Evolutionary conservation across 2,797 vertebrate species (phyloP), one percentile per base, ranked within the genome.

Genomic region (Sebastes goodei): DNA sequence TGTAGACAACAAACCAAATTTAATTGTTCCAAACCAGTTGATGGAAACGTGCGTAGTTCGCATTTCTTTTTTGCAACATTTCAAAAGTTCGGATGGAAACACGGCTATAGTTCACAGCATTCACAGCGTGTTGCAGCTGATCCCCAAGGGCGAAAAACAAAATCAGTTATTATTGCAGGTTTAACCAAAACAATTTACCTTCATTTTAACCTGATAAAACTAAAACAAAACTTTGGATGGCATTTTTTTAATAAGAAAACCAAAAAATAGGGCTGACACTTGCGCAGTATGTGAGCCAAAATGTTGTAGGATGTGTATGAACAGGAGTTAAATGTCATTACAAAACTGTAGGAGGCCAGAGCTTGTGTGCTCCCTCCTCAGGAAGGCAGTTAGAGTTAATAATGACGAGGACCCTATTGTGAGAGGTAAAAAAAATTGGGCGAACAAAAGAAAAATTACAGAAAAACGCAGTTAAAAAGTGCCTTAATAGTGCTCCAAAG

Each of bases 31-130:
- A 38, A 38, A 38, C 35, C 35, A 38, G 35, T 38, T 38, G 35
- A 38, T 14, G 35, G 0, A 38, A 38, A 38, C 14, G 14, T 0
- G 12, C 14, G 0, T 42, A 15, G 6, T 14, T 42, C 14, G 14
- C 38, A 25, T 25, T 25, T 25, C 25, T 25, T 25, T 25, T 29
- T 29, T 29, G 29, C 29, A 29, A 25, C 25, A 25, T 25, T 38
- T 42, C 38, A 42, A 42, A 42, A 0, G 2, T 42, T 42, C 5
- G 38, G 14, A 42, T 42, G 38, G 38, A 42, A 42, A 42, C 38
- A 42, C 14, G 6, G 38, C 38, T 42, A 15, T 42, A 42, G 38
- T 42, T 42, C 35, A 38, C 35, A 38, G 38, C 14, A 15, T 15
- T 42, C 38, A 15, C 14, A 42, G 14, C 38, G 1, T 42, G 38